phyloP scores from a whole-genome alignment of 2,797 vertebrate genomes.

The Bradypodion ventrale region DNA sequence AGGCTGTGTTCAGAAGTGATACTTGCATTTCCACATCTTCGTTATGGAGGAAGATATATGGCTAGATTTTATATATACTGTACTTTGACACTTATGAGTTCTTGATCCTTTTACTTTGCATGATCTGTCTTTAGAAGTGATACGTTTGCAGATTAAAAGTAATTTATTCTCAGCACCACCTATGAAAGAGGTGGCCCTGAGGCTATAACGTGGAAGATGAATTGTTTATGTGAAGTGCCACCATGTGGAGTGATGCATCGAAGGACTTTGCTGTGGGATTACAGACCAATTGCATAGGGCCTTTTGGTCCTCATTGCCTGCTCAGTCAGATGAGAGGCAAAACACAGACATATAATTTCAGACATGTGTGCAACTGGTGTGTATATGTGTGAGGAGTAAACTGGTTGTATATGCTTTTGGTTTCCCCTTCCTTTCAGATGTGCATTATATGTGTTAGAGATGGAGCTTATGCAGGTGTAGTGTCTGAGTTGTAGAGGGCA shows the following conservation, averaged over 20 bases:
- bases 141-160: slow-evolving; percentile 1
- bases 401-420: neutral
- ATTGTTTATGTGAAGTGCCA: neutral
- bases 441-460: neutral
- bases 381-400: neutral
- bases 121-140: neutral
- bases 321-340: neutral
- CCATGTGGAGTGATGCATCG: neutral
- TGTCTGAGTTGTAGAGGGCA: neutral
- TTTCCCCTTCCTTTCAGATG: neutral
- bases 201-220: slow-evolving; percentile 1
- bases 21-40: neutral
- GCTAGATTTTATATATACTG: neutral
- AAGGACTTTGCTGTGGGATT: neutral
- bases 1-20: neutral
- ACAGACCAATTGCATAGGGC: neutral
- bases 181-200: slow-evolving; percentile 8
- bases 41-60: neutral
- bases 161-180: neutral
- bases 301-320: neutral
- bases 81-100: neutral
- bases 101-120: neutral
- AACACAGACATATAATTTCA: neutral
- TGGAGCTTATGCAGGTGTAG: neutral
- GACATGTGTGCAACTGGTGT: neutral